Evolutionary conservation across 1,140 invertebrate species (phyloP).

Genomic region (Nixonia krombeini): DNA sequence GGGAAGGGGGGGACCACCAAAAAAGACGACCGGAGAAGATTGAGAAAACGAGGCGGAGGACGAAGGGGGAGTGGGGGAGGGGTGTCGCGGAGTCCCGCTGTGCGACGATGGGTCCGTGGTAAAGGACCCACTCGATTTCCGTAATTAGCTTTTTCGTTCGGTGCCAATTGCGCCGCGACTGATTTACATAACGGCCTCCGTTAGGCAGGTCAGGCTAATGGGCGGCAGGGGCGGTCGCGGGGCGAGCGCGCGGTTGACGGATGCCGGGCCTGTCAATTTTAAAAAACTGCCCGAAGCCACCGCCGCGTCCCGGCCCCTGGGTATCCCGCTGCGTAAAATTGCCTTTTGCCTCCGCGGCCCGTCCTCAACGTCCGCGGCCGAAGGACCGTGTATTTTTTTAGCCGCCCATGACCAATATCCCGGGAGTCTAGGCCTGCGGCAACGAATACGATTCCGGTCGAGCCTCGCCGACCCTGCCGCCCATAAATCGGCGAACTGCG

Average conservation of each 20-base stretch:
- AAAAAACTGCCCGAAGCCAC: conserved; percentile 60
- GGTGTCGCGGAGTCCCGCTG: conserved; percentile 66
- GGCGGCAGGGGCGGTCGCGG: conserved; percentile 30
- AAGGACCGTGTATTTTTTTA: conserved; percentile 69
- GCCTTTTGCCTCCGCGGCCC: conserved; percentile 69
- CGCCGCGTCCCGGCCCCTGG: conserved; percentile 54
- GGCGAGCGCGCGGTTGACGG: conserved; percentile 51
- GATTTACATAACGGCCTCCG: conserved; percentile 66
- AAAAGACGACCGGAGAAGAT: no score
- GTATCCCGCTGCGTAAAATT: conserved; percentile 70
- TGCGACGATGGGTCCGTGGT: conserved; percentile 60
- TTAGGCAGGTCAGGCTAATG: conserved; percentile 52
- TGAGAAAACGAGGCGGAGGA: neutral
- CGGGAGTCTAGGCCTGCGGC: conserved; percentile 23
- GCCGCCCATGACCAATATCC: conserved; percentile 65
- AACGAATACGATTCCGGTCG: conserved; percentile 21
- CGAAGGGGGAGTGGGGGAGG: conserved; percentile 13
- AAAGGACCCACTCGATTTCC: conserved; percentile 47
- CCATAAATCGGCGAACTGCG: conserved; percentile 42
- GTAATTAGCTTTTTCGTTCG: conserved; percentile 60
- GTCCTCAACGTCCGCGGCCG: conserved; percentile 57
- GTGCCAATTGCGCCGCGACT: conserved; percentile 65
- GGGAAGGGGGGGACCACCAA: no score
- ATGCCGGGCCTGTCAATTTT: conserved; percentile 64
- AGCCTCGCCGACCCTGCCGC: conserved; percentile 29